Conservation (phyloP, 2,888 invertebrate genomes). For the Embidobia sp. region DNA sequence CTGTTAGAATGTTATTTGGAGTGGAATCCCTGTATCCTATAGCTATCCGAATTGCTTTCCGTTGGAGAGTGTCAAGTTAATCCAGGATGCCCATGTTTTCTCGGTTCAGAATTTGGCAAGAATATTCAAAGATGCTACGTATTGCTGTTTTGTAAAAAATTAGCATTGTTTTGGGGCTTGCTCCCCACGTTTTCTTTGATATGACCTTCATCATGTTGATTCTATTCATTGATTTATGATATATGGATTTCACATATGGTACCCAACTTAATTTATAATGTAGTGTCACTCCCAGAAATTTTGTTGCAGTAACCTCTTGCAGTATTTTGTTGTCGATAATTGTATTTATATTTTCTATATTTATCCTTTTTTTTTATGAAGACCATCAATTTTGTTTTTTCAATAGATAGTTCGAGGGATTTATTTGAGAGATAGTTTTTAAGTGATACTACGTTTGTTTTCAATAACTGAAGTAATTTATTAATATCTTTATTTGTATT, state of each 20-base stretch:
- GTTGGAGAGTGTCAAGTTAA: background rate
- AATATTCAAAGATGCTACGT: background rate
- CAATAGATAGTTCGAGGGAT: background rate
- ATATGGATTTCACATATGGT: background rate
- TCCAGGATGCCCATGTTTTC: background rate
- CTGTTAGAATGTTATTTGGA: background rate
- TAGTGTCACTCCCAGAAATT: background rate
- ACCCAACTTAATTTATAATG: conserved; percentile 2
- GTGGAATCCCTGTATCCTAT: conserved; percentile 1
- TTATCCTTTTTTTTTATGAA: conserved; percentile 5
- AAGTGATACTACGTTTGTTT: background rate
- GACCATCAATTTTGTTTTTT: conserved; percentile 7
- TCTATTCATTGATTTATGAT: background rate
- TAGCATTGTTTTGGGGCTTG: background rate
- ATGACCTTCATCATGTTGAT: background rate
- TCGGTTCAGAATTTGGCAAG: background rate
- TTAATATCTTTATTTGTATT: background rate
- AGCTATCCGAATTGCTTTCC: conserved; percentile 4
- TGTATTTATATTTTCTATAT: background rate
- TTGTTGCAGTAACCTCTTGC: background rate
- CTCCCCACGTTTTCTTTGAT: conserved; percentile 5
- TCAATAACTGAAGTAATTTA: background rate
- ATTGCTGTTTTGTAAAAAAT: background rate
- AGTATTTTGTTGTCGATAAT: background rate
- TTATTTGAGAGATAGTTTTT: background rate